Evolutionary conservation across 1,140 invertebrate species (phyloP), one percentile per base, ranked within the genome.

Genomic region (Psix sp.): DNA sequence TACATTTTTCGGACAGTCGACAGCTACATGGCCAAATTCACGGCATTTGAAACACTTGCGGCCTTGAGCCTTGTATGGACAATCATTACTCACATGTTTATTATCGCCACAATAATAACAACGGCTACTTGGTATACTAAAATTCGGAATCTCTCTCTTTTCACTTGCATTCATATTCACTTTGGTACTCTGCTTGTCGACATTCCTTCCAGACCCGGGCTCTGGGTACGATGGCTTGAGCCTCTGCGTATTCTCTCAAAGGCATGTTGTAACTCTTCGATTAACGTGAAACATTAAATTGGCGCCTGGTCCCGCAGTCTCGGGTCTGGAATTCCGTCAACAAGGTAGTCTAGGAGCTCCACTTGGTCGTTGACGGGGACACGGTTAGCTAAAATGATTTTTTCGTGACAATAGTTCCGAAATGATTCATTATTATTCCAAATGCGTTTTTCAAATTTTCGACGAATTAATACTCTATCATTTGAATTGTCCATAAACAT

Each of bases 381-480:
- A 6, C 14, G 6, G 36, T 75, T 75, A 0, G 42, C 72, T 6
- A 70, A 18, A 42, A 75, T 75, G 0, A 65, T 21, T 52, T 75
- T 75, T 7, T 63, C 43, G 31, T 70, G 65, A 45, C 29, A 59
- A 13, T 70, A 70, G 11, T 75, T 52, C 0, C 42, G 10, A 24
- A 75, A 75, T 1, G 65, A n/a, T 13, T 75, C 72, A 13, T 0
- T 20, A 3, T 1, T 0, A n/a, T 29, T 33, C 59, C 65, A 70
- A 5, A 31, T 7, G 3, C 63, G 33, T 9, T 29, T 56, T 43
- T 68, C 62, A 14, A 74, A 74, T 15, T 60, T 46, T 5, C 31
- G 42, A 1, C 71, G 45, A 33, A 52, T 15, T 2, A 5, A 26
- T 9, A 56, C 6, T 36, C 9, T 29, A n/a, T n/a, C n/a, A 42